These are phyloP conservation scores for Eupristina koningsbergeri DNA, from an alignment of 1,140 invertebrate genomes.

Conservation along the genomic window DNA sequence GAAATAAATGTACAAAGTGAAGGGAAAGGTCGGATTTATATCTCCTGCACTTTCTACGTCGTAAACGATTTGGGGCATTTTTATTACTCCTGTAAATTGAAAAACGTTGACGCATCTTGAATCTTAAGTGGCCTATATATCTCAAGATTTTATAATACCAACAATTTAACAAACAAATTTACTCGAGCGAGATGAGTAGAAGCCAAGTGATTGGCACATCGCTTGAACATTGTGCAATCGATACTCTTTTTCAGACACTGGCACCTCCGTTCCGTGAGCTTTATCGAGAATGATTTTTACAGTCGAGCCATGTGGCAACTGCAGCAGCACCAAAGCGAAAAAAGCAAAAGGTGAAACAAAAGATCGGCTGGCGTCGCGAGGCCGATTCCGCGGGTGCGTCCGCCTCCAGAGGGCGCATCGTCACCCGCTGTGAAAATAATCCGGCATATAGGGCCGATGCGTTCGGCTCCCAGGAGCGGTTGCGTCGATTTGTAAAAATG, in stretches of 20 bases:
- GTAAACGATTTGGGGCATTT: background rate
- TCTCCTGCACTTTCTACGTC: background rate
- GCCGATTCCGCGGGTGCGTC: background rate
- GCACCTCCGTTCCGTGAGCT: too few species aligned
- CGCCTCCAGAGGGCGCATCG: too few species aligned
- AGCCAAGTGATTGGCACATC: background rate
- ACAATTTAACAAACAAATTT: background rate
- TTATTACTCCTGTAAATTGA: background rate
- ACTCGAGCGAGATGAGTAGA: background rate
- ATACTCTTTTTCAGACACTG: background rate
- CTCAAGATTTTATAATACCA: background rate
- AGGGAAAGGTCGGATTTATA: background rate
- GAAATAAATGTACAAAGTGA: background rate
- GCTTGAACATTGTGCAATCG: background rate
- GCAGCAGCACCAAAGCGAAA: too few species aligned
- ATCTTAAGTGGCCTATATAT: background rate
- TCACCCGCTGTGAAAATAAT: too few species aligned
- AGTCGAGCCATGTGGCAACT: too few species aligned
- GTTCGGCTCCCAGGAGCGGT: background rate
- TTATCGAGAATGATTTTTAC: too few species aligned
- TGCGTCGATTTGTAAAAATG: constrained; percentile 53
- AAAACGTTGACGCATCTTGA: background rate
- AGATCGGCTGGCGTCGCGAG: too few species aligned
- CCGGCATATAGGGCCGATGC: too few species aligned
- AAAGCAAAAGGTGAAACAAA: background rate